Conservation (phyloP, 2,797 vertebrate genomes). For the Pampus argenteus region DNA sequence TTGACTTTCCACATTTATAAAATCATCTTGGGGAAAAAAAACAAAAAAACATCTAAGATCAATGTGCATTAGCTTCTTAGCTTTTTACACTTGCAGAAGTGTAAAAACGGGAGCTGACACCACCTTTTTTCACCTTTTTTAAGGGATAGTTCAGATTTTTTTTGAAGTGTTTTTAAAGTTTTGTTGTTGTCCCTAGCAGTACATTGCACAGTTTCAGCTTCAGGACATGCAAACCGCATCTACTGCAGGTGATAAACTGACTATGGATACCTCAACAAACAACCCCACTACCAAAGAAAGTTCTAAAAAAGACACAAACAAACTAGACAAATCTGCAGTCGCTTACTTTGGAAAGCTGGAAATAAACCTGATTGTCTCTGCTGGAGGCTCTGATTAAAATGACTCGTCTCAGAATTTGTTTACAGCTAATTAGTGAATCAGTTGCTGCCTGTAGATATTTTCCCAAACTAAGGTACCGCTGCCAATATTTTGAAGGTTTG, state of each 20-base stretch:
- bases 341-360: not conserved
- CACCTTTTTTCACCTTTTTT: not conserved
- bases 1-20: too few relatives aligned
- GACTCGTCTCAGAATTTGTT: not conserved
- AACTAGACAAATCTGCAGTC: not conserved
- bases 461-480: not conserved
- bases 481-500: too few relatives aligned
- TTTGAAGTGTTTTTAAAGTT: too few relatives aligned
- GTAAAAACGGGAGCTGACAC: conserved; percentile 14
- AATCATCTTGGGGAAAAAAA: not conserved
- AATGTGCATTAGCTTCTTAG: conserved; percentile 4
- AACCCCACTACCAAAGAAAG: too few relatives aligned
- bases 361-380: not conserved
- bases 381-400: not conserved
- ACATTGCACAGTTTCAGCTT: too few relatives aligned
- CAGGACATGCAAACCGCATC: too few relatives aligned
- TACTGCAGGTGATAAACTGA: too few relatives aligned
- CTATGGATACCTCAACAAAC: too few relatives aligned
- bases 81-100: conserved; percentile 18
- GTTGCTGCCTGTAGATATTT: not conserved
- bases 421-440: not conserved
- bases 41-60: not conserved
- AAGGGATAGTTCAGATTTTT: too few relatives aligned
- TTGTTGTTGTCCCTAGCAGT: too few relatives aligned
- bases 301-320: not conserved